A percentile compares a stretch with the other conserved stretches of the same genome.
Evolutionary conservation across 2,888 invertebrate genomes (phyloP).

Genomic region (Stegophylla sp.): DNA sequence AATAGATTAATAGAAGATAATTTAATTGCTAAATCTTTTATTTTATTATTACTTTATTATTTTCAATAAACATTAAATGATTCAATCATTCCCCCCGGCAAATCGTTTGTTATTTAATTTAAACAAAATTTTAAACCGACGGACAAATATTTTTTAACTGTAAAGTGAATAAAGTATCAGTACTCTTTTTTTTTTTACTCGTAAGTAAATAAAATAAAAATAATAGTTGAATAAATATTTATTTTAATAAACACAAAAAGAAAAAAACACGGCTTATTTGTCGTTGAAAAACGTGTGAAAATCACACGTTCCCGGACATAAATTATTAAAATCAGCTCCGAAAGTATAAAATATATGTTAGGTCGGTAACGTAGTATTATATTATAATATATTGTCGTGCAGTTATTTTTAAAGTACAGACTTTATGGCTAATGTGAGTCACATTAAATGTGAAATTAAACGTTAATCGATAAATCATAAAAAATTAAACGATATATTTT

Average conservation of each 20-base stretch:
- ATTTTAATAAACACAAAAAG: background rate
- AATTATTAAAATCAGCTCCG: slow-evolving; percentile 12
- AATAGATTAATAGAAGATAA: background rate
- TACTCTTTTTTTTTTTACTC: background rate
- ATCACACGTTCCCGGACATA: slow-evolving; percentile 6
- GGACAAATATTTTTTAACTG: background rate
- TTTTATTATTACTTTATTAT: background rate
- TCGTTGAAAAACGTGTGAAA: slow-evolving; percentile 12
- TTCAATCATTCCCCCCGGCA: background rate
- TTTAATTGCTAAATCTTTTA: background rate
- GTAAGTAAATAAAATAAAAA: background rate
- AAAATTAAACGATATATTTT: slow-evolving; percentile 36
- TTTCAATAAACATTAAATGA: background rate
- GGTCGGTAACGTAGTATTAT: background rate
- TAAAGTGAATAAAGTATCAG: background rate
- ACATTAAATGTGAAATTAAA: slow-evolving; percentile 40
- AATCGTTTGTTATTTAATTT: background rate
- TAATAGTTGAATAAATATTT: background rate
- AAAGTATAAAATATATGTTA: slow-evolving; percentile 5
- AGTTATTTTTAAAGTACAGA: background rate
- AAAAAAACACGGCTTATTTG: background rate
- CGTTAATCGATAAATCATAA: slow-evolving; percentile 47
- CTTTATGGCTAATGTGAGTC: slow-evolving; percentile 24
- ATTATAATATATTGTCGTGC: background rate
- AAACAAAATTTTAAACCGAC: background rate